Conservation (phyloP, 2,888 invertebrate genomes). For the Incurvaria masculella region DNA sequence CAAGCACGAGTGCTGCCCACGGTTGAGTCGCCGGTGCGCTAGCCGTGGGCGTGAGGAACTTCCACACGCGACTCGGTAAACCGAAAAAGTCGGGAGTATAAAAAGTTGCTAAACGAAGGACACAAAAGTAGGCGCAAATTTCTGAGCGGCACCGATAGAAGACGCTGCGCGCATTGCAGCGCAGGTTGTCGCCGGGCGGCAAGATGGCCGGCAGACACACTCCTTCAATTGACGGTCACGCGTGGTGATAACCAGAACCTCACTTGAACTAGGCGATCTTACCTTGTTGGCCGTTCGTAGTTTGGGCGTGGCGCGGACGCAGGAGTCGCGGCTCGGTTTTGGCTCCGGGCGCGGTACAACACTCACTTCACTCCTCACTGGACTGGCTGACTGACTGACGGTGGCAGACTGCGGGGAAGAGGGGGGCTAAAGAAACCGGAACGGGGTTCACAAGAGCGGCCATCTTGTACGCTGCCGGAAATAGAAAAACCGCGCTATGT, state of each 20-base stretch:
- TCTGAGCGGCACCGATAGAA: no score
- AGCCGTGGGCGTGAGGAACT: no score
- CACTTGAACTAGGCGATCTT: no score
- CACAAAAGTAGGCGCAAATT: no score
- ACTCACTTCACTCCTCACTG: neutral
- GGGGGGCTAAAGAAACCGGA: conserved; percentile 56
- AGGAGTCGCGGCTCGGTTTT: neutral
- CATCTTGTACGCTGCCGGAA: conserved; percentile 26
- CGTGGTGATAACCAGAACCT: no score
- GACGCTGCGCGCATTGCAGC: neutral
- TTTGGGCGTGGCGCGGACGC: neutral
- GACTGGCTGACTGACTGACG: conserved; percentile 10
- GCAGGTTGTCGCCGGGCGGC: neutral
- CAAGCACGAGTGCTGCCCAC: no score
- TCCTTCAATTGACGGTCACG: no score
- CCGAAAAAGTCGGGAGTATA: no score
- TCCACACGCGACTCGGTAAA: no score
- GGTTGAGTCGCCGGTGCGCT: no score
- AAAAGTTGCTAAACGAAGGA: no score
- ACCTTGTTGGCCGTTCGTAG: neutral
- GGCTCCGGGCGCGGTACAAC: neutral
- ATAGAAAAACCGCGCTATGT: neutral
- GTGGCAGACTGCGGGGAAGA: conserved; percentile 39
- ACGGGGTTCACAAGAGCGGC: conserved; percentile 51
- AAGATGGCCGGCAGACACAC: neutral